These are phyloP conservation scores for Ariopsis seemanni DNA, from an alignment of 2,113 vertebrate genomes.

Conservation along the genomic window DNA sequence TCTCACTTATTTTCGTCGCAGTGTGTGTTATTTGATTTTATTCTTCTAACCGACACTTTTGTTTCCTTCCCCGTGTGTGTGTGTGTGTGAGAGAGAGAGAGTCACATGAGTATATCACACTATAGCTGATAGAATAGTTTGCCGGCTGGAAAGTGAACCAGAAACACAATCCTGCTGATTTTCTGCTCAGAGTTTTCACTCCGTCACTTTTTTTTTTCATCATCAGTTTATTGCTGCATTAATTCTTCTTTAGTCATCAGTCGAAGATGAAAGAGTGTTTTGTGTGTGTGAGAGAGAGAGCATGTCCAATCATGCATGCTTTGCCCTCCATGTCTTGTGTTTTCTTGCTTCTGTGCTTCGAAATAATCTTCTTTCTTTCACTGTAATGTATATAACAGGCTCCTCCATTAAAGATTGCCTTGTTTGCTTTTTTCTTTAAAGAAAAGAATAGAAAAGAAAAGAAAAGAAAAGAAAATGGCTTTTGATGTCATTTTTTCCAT, in stretches of 20 bases:
- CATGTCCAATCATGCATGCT: slow-evolving; percentile 28
- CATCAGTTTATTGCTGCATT: neutral
- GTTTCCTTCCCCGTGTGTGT: neutral
- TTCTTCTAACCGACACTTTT: neutral
- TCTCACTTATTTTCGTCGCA: neutral
- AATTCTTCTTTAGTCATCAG: neutral
- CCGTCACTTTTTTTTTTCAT: neutral
- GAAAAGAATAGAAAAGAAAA: too few species aligned
- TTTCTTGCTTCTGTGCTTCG: neutral
- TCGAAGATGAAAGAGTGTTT: neutral
- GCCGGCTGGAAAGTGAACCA: too few species aligned
- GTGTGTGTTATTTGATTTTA: neutral
- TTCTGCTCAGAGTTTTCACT: neutral
- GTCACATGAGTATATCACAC: neutral
- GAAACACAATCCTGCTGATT: too few species aligned
- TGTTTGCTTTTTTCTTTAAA: too few species aligned
- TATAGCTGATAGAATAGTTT: neutral
- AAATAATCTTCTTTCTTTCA: too few species aligned
- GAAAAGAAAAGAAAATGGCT: slow-evolving; percentile 29
- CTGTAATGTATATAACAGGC: too few species aligned
- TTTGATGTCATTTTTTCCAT: slow-evolving; percentile 52
- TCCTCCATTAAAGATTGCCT: too few species aligned
- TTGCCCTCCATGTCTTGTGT: neutral
- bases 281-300: neutral
- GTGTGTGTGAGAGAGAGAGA: neutral